Evolutionary conservation across 2,797 vertebrate species (phyloP), one percentile per base, ranked within the genome.

Genomic region (Carduelis carduelis): DNA sequence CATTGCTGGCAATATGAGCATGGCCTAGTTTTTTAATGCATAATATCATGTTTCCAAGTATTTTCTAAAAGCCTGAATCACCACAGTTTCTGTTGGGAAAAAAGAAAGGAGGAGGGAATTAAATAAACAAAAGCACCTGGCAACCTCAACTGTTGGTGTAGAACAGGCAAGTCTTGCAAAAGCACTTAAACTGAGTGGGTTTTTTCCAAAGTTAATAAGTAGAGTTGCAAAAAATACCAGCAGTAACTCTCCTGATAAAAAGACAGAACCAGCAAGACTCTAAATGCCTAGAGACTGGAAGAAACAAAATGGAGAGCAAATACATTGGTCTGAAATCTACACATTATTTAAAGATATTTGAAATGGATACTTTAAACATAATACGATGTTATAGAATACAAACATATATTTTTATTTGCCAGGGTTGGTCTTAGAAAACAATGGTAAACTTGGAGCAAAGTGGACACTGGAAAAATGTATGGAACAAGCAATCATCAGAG

Each of bases 101-200:
- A 72, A 68, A 78, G 55, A 81, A 83, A 70, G 46, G 30, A 65
- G 46, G 20, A 32, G 37, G 49, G 39, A 72, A 69, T 89, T 63
- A 90, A 83, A 89, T 81, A 95, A 93, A 82, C 46, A 93, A 93
- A 96, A 92, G 65, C 84, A 96, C 91, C 95, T 95, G 93, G 69
- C 57, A 90, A 55, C 9, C 12, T 44, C 39, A 46, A 9, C 68
- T 83, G 88, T 65, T 90, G 75, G 78, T 80, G 37, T 56, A 64
- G 39, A 78, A 56, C 4, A 44, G 65, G 63, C 53, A 92, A 85
- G n/a, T 55, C 21, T 78, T 50, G 39, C 26, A 87, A 86, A 91
- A 83, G 44, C 19, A 52, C n/a, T 81, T 90, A 72, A 86, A 77
- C 7, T 46, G 55, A 75, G 44, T 41, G 6, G 2, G 0, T 2